Base-by-base conservation (phyloP, 2,888 invertebrate species). In the Agrypnus murinus region DNA sequence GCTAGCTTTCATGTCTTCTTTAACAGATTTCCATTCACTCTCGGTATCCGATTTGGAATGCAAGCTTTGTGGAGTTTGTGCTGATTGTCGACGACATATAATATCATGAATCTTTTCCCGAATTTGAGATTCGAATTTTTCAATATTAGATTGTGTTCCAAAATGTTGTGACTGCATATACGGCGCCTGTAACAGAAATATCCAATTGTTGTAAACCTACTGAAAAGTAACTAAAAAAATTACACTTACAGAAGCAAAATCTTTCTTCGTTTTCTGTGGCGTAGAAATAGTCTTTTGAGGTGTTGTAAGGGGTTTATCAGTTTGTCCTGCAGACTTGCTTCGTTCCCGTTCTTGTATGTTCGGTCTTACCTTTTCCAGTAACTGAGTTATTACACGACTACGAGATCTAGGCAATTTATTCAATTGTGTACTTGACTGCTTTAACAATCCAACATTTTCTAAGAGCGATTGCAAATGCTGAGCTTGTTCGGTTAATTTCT, bases 341-440 rank as follows among this genome's bases (percentile, higher is more conserved):
- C 85, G 77, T 75, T 85, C 85, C 19, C 84, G 77, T 70, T 85
- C 84, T 73, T 84, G 84, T 7, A 81, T 77, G 69, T 80, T 82
- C 7, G 84, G 84, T 43, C 87, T 80, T n/a, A 89, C 88, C 80
- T 89, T 89, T 71, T 89, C 89, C 31, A 89, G 86, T 46, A 89
- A 79, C 75, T 90, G 89, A 64, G 88, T 88, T 40, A 90, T 80
- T 5, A 89, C 87, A 1, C 89, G 80, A 74, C 83, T 84, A 9
- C 86, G 77, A 1, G 85, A 85, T 15, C 86, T 78, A 0, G 86
- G 85, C 17, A 86, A 81, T 77, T 85, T 85, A 7, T 84, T 84
- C 68, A 82, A 65, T 12, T 79, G 72, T 1, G 81, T 76, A 48
- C 84, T 84, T 1, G 82, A 79, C 70, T 84, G 84, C 71, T 83